Percentiles rank a stretch among this genome's conserved stretches.
phyloP scores from a whole-genome alignment of 1,140 invertebrate species.

The Sogatella furcifera region DNA sequence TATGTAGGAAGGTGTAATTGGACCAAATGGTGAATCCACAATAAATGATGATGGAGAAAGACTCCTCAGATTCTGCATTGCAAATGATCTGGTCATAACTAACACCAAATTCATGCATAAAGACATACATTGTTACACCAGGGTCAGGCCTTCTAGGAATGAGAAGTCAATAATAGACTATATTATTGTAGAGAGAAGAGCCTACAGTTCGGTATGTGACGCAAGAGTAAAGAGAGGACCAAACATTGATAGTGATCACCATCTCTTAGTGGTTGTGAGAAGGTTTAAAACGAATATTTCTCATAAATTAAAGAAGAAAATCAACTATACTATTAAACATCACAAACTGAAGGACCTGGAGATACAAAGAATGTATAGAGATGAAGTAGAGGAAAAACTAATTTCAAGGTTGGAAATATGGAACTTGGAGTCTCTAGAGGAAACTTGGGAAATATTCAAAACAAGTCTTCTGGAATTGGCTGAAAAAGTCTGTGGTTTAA shows the following conservation, averaged over 20 bases:
- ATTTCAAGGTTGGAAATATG: neutral
- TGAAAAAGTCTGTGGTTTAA: neutral
- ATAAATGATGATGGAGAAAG: constrained; percentile 3
- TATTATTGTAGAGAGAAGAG: neutral
- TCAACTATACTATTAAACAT: neutral
- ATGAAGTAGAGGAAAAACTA: neutral
- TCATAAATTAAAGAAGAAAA: neutral
- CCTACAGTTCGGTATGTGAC: neutral
- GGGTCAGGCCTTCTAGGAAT: neutral
- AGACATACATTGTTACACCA: neutral
- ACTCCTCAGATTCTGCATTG: neutral
- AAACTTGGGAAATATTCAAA: neutral
- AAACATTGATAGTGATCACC: neutral
- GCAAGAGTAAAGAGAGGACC: neutral
- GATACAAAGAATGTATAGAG: neutral
- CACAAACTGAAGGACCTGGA: neutral
- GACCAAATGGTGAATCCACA: neutral
- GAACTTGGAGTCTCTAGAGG: neutral
- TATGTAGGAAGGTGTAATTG: neutral
- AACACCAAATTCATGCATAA: constrained; percentile 6
- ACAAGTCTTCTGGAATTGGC: neutral
- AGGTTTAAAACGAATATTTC: neutral
- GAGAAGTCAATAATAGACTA: neutral
- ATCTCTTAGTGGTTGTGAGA: neutral
- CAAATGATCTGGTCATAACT: neutral